Base-by-base conservation (phyloP, 2,888 invertebrate genomes). In the Perithous albicinctus region DNA sequence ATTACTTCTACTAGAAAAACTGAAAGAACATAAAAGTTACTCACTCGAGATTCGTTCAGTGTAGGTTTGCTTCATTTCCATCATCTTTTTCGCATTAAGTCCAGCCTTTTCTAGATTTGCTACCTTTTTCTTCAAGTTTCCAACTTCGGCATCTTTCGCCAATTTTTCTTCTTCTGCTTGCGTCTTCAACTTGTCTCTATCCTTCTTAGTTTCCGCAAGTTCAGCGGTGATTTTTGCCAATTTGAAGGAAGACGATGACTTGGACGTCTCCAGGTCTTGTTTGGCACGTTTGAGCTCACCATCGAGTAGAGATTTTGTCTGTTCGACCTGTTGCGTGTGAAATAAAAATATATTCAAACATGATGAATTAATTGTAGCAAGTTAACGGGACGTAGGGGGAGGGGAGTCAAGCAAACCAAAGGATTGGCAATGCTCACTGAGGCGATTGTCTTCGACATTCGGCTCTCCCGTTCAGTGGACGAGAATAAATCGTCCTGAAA, bases 111-210 rank as follows among this genome's bases (percentile, higher is more conserved):
- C 95, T 18, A 95, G 90, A 41, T 95, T 93, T 86, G 95, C 95
- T 56, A 96, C 93, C 93, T 97, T 97, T 12, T 95, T 94, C 89
- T 96, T 96, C 23, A 98, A 93, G 1, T 95, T 95, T 70, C 96
- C 95, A 75, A 98, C 94, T 93, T 97, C 97, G 2, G 95, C 93
- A 90, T 97, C 97, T 89, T 95, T 96, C 86, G 96, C 95, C 88
- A 96, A 96, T 79, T 96, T 94, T 88, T 98, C 97, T 89, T 95
- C 96, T 82, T 97, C 97, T 66, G 94, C 93, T 85, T 95, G 95
- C 59, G 93, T 94, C 87, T 96, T 95, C 41, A 95, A 93, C 86
- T 96, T 96, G 85, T 96, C 96, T 70, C 93, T 95, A 89, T 94
- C 95, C 29, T 94, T 94, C 87, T 93, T 93, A n/a, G 94, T 88